Percentiles rank a stretch among this genome's conserved stretches.
phyloP scores from a whole-genome alignment of 1,140 invertebrate species.

The Papilio machaon region DNA sequence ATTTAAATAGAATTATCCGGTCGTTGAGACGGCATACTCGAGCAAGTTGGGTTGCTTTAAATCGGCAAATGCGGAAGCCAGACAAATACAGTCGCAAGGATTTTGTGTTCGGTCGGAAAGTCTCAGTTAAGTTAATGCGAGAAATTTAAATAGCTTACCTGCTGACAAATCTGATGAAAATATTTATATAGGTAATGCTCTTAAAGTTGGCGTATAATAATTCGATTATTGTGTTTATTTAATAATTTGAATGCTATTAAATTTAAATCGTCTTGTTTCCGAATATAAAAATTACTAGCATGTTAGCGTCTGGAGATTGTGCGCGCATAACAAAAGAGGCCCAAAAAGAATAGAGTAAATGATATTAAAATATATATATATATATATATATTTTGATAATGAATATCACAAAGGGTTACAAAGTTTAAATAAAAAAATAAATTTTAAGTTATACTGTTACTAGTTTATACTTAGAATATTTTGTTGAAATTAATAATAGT shows the following conservation, averaged over 20 bases:
- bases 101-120: background rate
- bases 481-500: background rate
- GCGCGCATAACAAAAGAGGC: no score
- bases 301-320: no score
- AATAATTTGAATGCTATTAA: background rate
- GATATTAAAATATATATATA: no score
- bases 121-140: background rate
- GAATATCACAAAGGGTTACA: no score
- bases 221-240: background rate
- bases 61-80: slow-evolving; percentile 54
- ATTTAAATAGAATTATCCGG: slow-evolving; percentile 37
- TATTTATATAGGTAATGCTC: background rate
- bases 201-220: background rate
- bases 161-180: background rate
- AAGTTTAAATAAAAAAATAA: no score
- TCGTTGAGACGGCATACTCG: slow-evolving; percentile 23
- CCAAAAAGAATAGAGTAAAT: no score
- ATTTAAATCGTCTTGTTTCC: background rate
- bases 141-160: background rate
- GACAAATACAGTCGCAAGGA: slow-evolving; percentile 42
- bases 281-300: no score
- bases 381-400: no score
- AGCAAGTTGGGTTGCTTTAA: slow-evolving; percentile 38
- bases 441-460: background rate
- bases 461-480: background rate